These are phyloP conservation scores for Syngnathus floridae DNA, from an alignment of 2,113 vertebrate genomes.

Conservation along the genomic window DNA sequence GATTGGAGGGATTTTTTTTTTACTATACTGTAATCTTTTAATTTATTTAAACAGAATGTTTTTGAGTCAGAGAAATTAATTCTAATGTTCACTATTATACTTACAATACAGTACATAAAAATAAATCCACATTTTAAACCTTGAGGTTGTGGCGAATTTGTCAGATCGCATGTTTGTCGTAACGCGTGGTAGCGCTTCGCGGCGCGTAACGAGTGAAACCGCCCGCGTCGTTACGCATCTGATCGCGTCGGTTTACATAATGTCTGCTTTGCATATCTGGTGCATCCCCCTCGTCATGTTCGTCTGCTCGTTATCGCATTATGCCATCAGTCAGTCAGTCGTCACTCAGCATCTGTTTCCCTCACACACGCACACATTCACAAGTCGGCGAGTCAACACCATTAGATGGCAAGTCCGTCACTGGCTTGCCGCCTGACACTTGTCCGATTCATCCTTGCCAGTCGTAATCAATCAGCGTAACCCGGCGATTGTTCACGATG, in stretches of 20 bases:
- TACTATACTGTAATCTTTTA: too few relatives aligned
- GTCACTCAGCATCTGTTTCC: slow-evolving; percentile 17
- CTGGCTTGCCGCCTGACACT: slow-evolving; percentile 21
- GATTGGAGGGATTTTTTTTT: too few relatives aligned
- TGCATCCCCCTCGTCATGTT: neutral
- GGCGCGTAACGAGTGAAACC: neutral
- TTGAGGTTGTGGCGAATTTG: neutral
- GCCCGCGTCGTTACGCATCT: slow-evolving; percentile 14
- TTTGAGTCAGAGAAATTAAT: too few relatives aligned
- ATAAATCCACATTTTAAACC: too few relatives aligned
- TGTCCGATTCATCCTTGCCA: slow-evolving; percentile 29
- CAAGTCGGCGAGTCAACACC: slow-evolving; percentile 31
- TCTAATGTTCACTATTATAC: too few relatives aligned
- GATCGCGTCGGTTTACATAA: slow-evolving; percentile 12
- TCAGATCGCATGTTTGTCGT: neutral
- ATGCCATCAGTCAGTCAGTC: slow-evolving; percentile 25
- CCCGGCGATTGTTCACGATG: neutral
- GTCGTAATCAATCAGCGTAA: slow-evolving; percentile 15
- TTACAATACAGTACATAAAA: too few relatives aligned
- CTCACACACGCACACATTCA: neutral
- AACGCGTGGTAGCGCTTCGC: slow-evolving; percentile 5
- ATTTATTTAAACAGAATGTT: too few relatives aligned
- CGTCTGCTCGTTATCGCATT: slow-evolving; percentile 44
- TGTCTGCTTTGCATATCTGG: slow-evolving; percentile 20
- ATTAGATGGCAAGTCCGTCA: slow-evolving; percentile 31